Evolutionary conservation across 2,797 vertebrate genomes (phyloP).

Genomic region (Otolemur crassicaudatus): DNA sequence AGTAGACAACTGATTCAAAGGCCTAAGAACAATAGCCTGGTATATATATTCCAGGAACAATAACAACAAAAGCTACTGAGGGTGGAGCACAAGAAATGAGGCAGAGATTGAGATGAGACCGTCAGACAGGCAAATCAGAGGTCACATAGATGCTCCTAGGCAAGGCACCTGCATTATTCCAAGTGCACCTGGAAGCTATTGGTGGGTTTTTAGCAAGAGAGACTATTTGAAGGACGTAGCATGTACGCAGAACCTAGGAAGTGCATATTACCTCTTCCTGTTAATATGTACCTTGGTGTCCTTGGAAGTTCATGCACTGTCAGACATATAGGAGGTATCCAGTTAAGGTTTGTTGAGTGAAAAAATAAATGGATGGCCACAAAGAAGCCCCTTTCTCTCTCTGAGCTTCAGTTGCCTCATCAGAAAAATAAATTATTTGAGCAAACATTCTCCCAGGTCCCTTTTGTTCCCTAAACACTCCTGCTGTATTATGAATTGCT

Average conservation of each 20-base stretch:
- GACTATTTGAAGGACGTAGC: not conserved
- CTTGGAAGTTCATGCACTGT: not conserved
- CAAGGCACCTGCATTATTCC: not conserved
- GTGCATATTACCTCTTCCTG: not conserved
- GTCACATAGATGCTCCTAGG: not conserved
- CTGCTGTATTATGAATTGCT: not conserved
- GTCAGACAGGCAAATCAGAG: not conserved
- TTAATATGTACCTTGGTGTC: not conserved
- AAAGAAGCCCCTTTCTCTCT: not conserved
- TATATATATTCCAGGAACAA: not conserved
- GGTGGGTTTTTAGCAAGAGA: not conserved
- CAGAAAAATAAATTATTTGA: not conserved
- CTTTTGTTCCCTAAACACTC: not conserved
- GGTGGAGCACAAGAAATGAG: not conserved
- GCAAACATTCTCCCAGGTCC: not conserved
- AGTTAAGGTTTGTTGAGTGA: not conserved
- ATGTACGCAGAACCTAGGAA: not conserved
- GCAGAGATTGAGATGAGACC: not conserved
- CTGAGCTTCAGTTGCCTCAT: not conserved
- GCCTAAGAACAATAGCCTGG: not conserved
- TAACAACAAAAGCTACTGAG: not conserved
- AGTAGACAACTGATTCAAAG: not conserved
- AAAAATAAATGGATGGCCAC: not conserved
- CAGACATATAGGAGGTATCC: not conserved
- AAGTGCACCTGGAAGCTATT: not conserved